A percentile compares a stretch with the other conserved stretches of the same genome.
phyloP scores from a whole-genome alignment of 1,140 invertebrate genomes.

The Cotesia typhae region DNA sequence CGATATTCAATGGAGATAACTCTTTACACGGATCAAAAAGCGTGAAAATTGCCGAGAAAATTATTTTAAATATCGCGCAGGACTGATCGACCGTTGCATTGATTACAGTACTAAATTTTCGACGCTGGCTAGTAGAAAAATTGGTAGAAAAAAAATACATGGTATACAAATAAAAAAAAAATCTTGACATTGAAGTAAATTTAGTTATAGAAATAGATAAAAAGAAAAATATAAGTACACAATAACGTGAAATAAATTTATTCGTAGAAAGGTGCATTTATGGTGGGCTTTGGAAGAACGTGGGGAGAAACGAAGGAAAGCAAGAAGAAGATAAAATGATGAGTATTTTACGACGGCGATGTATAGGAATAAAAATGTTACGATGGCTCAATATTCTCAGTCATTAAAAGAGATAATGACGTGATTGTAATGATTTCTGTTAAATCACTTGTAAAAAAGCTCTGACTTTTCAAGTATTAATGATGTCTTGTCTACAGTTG shows the following conservation, averaged over 20 bases:
- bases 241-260: constrained; percentile 20
- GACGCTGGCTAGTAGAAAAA: no score
- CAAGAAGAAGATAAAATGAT: not conserved
- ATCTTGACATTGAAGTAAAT: no score
- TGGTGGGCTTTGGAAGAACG: not conserved
- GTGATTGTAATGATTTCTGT: constrained; percentile 25
- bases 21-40: no score
- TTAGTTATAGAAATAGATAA: not conserved
- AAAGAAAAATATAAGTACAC: not conserved
- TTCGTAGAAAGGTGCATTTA: constrained; percentile 15
- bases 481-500: not conserved
- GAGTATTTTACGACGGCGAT: not conserved
- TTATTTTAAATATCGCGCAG: no score
- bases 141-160: no score
- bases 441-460: constrained; percentile 33
- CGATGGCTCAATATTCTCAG: constrained; percentile 21
- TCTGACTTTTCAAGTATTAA: constrained; percentile 15
- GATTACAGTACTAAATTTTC: no score
- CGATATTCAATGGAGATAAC: no score
- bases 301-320: not conserved
- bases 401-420: constrained; percentile 28
- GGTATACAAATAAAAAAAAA: no score
- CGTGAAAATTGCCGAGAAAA: no score
- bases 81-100: no score
- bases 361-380: constrained; percentile 16